These are phyloP conservation scores for Platyscelio sp. DNA, from an alignment of 2,888 invertebrate genomes.

Conservation along the genomic window DNA sequence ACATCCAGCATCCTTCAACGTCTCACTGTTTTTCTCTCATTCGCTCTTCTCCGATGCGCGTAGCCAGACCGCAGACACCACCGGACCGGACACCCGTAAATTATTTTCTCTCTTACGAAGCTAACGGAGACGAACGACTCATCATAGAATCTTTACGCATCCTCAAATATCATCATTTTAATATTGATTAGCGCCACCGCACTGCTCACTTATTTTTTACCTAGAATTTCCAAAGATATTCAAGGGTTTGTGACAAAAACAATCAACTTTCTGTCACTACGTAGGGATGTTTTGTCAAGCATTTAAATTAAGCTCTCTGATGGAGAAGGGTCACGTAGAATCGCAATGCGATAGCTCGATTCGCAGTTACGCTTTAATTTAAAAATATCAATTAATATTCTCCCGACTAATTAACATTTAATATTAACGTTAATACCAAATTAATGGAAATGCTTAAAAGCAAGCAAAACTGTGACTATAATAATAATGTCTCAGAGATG, in stretches of 20 bases:
- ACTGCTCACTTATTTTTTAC: background rate
- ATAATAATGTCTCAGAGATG: too few species aligned
- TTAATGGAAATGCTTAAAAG: too few species aligned
- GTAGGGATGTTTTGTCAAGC: too few species aligned
- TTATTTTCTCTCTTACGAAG: slow-evolving; percentile 79
- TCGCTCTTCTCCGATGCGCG: slow-evolving; percentile 42
- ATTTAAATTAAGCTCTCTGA: too few species aligned
- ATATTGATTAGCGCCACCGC: slow-evolving; percentile 24
- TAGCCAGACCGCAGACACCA: slow-evolving; percentile 79
- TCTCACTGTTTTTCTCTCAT: slow-evolving; percentile 59
- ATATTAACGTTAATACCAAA: too few species aligned
- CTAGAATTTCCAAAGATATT: background rate
- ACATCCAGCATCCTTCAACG: slow-evolving; percentile 56
- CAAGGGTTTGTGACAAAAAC: background rate
- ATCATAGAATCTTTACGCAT: slow-evolving; percentile 61
- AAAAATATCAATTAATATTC: too few species aligned
- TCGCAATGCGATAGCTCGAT: too few species aligned
- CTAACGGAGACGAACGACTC: slow-evolving; percentile 73
- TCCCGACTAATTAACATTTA: too few species aligned
- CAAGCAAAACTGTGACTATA: too few species aligned
- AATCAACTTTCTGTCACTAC: background rate
- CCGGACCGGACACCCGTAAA: slow-evolving; percentile 81
- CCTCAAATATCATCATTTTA: slow-evolving; percentile 43
- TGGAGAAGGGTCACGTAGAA: too few species aligned
- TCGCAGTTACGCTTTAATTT: too few species aligned